Conservation (phyloP, 2,888 invertebrate genomes). For the Homarus gammarus region DNA sequence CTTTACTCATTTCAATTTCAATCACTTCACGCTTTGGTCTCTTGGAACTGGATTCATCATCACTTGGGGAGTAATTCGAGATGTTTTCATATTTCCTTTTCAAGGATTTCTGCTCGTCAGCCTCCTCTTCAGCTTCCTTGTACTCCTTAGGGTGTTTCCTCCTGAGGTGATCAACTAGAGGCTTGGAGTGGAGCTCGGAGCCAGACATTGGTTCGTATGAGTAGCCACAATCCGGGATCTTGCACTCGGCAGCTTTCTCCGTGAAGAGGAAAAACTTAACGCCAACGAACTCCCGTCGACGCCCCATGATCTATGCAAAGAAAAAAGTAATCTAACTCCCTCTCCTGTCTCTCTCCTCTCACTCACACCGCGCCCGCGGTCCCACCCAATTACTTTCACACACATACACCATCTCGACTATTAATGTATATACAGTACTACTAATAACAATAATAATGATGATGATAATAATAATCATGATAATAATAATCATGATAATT, state of each 20-base stretch:
- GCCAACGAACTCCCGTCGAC: background rate
- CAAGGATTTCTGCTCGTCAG: background rate
- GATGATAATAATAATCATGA: no score
- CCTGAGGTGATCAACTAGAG: slow-evolving; percentile 22
- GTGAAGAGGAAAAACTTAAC: slow-evolving; percentile 13
- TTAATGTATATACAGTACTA: no score
- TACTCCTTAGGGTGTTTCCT: slow-evolving; percentile 8
- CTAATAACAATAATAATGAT: no score
- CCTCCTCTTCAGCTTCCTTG: background rate
- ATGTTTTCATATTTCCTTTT: background rate
- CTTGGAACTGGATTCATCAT: background rate
- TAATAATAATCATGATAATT: no score
- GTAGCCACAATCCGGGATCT: no score
- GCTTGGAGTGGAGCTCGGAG: background rate
- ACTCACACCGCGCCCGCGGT: no score
- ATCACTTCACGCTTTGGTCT: background rate
- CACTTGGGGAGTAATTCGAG: background rate
- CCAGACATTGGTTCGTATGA: slow-evolving; percentile 4
- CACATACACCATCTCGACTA: no score
- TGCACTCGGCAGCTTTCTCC: background rate
- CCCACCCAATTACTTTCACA: no score
- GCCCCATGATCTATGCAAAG: no score
- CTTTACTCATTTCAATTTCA: no score
- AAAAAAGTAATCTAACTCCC: no score
- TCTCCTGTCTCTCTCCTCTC: no score